Evolutionary conservation across 2,797 vertebrate genomes (phyloP), one percentile per base, ranked within the genome.

Genomic region (Alexandromys oeconomus): DNA sequence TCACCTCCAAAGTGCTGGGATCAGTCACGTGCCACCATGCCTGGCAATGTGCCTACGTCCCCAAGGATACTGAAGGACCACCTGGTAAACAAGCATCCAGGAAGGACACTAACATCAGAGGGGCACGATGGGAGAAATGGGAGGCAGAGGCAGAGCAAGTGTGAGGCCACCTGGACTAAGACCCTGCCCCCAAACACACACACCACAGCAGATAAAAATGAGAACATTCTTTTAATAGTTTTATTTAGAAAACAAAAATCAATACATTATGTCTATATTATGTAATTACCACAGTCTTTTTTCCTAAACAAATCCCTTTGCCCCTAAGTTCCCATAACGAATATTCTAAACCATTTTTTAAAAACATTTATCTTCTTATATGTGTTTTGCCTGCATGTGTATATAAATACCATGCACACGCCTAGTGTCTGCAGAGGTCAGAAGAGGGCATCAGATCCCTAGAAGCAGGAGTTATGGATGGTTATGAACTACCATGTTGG

Each of bases 51-150:
- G 34, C 21, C 2, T 46, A 29, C 87, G 0, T 86, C 54, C 46
- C 46, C 51, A 92, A 93, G 93, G 37, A 51, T n/a, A 71, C 21
- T 15, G 65, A 79, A 91, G 79, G 79, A 91, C 57, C n/a, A 31
- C 17, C 57, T 57, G 89, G 31, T 67, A 92, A 92, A 84, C 51
- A 6, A 79, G 91, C n/a, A 90, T n/a, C 80, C 85, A 91, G 27
- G 79, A 94, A 91, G 78, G 25, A 92, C 40, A 91, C 7, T 73
- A 79, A 59, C 86, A 93, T 21, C 46, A 91, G 89, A 95, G 67
- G 27, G 37, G 80, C 25, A 92, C 14, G 78, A 40, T 40, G 11
- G 48, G 80, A 2, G 4, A 79, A 78, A 51, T 78, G 25, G 34
- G 17, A 81, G 12, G 34, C 11, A 5, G 21, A 59, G 54, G 79